These are phyloP conservation scores for Sapayoa aenigma DNA, from an alignment of 2,113 vertebrate species.

Conservation along the genomic window DNA sequence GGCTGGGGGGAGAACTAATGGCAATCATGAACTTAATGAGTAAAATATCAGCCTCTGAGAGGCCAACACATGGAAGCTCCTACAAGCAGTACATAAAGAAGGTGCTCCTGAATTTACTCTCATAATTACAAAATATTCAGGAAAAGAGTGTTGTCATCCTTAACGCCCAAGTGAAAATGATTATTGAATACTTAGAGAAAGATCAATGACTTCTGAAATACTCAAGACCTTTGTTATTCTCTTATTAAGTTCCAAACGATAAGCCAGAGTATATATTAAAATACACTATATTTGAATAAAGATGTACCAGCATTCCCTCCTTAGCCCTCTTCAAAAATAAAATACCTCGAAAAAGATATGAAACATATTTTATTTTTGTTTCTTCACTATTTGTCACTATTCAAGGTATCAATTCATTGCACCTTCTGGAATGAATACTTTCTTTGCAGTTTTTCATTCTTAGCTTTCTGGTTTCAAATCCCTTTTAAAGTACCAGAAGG, in stretches of 20 bases:
- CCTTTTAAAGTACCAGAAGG: not conserved
- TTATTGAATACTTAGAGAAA: not conserved
- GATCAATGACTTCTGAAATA: not conserved
- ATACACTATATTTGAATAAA: not conserved
- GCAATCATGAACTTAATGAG: not conserved
- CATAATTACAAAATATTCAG: not conserved
- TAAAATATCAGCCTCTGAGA: not conserved
- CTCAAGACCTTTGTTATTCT: not conserved
- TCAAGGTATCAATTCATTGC: not conserved
- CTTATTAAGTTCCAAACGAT: not conserved
- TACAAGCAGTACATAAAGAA: not conserved
- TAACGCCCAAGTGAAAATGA: not conserved
- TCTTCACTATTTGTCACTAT: not conserved
- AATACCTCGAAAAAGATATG: fast-evolving
- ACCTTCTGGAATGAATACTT: not conserved
- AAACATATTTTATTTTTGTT: not conserved
- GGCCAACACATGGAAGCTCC: not conserved
- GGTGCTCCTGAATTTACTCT: not conserved
- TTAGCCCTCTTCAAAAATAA: not conserved
- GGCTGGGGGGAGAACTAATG: not conserved
- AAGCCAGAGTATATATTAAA: not conserved
- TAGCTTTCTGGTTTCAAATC: not conserved
- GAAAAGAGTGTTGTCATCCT: not conserved
- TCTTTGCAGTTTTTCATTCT: not conserved
- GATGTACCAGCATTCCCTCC: not conserved